These are phyloP conservation scores for Hippasteria phrygiana DNA, from an alignment of 53 echinoderm and acorn worm genomes.

Conservation along the genomic window DNA sequence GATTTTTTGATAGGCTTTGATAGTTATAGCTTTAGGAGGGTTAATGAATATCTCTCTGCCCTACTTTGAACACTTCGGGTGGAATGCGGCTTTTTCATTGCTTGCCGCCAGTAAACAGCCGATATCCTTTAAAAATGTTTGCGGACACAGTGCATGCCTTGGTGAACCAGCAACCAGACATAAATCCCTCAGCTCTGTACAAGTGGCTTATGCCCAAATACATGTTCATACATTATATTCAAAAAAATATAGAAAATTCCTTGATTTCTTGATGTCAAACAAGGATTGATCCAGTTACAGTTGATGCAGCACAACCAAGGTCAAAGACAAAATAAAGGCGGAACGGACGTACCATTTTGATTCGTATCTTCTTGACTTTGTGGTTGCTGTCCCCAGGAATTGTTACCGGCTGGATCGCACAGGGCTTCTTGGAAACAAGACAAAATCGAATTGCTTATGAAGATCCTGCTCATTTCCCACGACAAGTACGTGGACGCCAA, in stretches of 20 bases:
- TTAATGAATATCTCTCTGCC: too few relatives aligned
- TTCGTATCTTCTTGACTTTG: constrained; percentile 21
- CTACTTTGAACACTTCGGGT: too few relatives aligned
- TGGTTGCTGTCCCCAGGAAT: constrained; percentile 58
- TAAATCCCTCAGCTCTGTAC: not conserved
- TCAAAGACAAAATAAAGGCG: not conserved
- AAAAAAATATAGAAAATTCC: not conserved
- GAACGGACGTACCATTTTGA: constrained; percentile 1
- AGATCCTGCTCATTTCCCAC: constrained; percentile 51
- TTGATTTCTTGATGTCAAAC: not conserved
- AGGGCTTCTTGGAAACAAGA: constrained; percentile 41
- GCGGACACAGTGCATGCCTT: too few relatives aligned
- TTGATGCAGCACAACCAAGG: not conserved
- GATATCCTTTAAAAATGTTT: too few relatives aligned
- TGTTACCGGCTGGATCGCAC: not conserved
- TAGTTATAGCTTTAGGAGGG: too few relatives aligned
- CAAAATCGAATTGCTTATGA: constrained; percentile 42
- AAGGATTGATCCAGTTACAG: not conserved
- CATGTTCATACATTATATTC: not conserved
- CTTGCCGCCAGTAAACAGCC: too few relatives aligned
- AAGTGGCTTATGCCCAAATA: not conserved
- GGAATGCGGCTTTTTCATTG: too few relatives aligned
- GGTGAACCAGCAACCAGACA: not conserved
- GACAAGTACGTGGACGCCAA: constrained; percentile 52
- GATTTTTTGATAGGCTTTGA: too few relatives aligned